Evolutionary conservation across 2,888 invertebrate species (phyloP), one percentile per base, ranked within the genome.

Genomic region (Odontomyia ornata): DNA sequence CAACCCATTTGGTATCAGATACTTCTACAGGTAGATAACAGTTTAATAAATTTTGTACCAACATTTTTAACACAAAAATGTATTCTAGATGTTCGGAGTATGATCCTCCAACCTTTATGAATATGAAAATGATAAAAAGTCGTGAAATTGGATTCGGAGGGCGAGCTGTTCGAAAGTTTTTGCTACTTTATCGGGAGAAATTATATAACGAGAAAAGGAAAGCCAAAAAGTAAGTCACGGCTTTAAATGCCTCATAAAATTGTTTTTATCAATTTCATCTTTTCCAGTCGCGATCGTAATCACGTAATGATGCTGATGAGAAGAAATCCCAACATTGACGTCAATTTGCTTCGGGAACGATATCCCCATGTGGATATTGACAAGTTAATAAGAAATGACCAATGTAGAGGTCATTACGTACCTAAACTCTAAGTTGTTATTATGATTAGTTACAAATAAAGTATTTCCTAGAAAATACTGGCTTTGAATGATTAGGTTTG

Each of bases 291-390:
- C 80, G 88, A 91, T 72, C 90, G 89, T 78, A 91, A 91, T 82
- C 91, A 93, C 84, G 92, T 92, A 0, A 90, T 91, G 85, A 90
- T 91, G 80, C 84, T 94, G 76, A 82, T 96, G 27, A 92, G 92
- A 80, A 89, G 91, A 57, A 95, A 93, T 86, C 95, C 95, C 0
- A 89, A 95, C 83, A 86, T 94, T 85, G 93, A 94, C 83, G 84
- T 91, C 84, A 91, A 92, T 77, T 88, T 91, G 75, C 83, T 96
- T 25, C 90, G 91, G 83, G 88, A 90, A 78, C 89, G 93, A 82
- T 96, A 91, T 86, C 95, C 96, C 3, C 86, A 91, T 83, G 92
- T 95, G 4, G 89, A 96, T 84, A 87, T 96, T 71, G 91, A 93
- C 78, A 91, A 90, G 84, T 89, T 92, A 0, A 89, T 89, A 81